phyloP scores from a whole-genome alignment of 1,140 invertebrate genomes.

The Druon quercuslanigerum region DNA sequence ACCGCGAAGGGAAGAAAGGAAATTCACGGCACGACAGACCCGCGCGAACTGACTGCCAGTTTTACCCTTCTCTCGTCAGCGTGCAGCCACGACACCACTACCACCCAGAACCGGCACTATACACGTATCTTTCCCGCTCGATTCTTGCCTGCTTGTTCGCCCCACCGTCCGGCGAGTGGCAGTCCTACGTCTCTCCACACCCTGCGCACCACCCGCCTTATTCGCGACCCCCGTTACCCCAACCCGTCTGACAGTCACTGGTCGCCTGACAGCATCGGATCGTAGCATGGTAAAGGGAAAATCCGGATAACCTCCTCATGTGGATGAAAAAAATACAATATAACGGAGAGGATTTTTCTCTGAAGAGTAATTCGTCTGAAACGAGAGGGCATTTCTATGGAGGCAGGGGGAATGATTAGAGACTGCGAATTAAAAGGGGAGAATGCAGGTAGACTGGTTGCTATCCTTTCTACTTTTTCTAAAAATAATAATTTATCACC shows the following conservation, averaged over 20 bases:
- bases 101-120: slow-evolving; percentile 30
- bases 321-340: background rate
- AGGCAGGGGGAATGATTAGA: too few species aligned
- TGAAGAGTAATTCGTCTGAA: too few species aligned
- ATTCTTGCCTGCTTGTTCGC: background rate
- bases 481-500: too few species aligned
- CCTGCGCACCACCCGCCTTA: background rate
- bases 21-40: slow-evolving; percentile 60
- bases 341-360: too few species aligned
- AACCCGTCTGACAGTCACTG: background rate
- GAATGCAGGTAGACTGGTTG: too few species aligned
- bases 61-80: slow-evolving; percentile 26
- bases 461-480: too few species aligned
- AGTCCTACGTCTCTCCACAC: slow-evolving; percentile 6
- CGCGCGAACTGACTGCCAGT: slow-evolving; percentile 58
- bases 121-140: slow-evolving; percentile 37
- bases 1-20: slow-evolving; percentile 35
- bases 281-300: background rate
- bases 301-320: background rate
- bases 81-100: background rate
- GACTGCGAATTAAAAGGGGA: too few species aligned
- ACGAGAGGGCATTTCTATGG: too few species aligned
- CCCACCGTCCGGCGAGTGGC: slow-evolving; percentile 1
- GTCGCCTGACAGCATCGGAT: background rate
- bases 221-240: background rate